These are phyloP conservation scores for Cherax quadricarinatus DNA, from an alignment of 1,140 invertebrate species.

Conservation along the genomic window DNA sequence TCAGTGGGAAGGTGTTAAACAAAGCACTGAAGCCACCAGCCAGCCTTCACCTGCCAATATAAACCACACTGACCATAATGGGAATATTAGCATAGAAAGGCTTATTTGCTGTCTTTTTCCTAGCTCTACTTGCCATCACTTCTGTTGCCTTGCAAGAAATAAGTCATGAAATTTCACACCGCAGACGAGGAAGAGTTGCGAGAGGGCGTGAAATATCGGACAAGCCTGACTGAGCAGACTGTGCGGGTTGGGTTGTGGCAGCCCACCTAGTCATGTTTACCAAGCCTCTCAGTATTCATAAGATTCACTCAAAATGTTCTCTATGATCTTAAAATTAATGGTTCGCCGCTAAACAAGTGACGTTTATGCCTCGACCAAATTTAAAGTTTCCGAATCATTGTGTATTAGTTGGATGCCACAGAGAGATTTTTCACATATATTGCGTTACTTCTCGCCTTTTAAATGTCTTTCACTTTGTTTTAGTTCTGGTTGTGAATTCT, in stretches of 20 bases:
- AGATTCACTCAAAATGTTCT: slow-evolving; percentile 66
- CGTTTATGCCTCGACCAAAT: slow-evolving; percentile 54
- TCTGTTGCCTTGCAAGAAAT: background rate
- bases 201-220: slow-evolving; percentile 50
- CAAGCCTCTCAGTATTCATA: slow-evolving; percentile 62
- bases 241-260: slow-evolving; percentile 12
- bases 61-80: background rate
- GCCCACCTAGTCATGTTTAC: slow-evolving; percentile 36
- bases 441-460: background rate
- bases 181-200: background rate
- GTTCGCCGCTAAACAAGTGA: slow-evolving; percentile 35
- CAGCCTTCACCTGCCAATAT: background rate
- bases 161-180: background rate
- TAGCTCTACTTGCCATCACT: background rate
- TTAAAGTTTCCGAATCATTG: slow-evolving; percentile 64
- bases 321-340: slow-evolving; percentile 69
- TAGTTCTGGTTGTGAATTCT: background rate
- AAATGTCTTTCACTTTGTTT: background rate
- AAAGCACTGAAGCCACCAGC: background rate
- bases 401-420: slow-evolving; percentile 47
- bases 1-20: slow-evolving; percentile 54
- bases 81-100: background rate
- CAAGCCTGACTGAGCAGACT: background rate
- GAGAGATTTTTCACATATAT: background rate
- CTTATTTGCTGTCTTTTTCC: background rate